Percentiles rank a stretch among this genome's conserved stretches.
phyloP scores from a whole-genome alignment of 1,140 invertebrate genomes.

The Plectrocnemia conspersa region DNA sequence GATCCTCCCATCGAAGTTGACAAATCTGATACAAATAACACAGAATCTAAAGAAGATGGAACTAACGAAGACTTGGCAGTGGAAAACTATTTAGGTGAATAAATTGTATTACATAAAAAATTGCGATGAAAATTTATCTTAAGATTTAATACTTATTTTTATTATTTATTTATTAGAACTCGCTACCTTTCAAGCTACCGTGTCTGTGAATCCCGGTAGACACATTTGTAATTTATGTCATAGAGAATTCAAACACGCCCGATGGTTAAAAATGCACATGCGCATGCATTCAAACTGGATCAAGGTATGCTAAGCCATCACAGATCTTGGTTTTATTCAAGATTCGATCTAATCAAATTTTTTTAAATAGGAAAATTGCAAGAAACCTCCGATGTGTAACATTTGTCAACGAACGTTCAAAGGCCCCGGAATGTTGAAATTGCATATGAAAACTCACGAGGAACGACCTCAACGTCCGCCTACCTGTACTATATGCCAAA shows the following conservation, averaged over 20 bases:
- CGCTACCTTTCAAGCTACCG: constrained; percentile 48
- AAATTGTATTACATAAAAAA: not conserved
- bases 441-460: constrained; percentile 60
- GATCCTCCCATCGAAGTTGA: too few relatives aligned
- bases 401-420: constrained; percentile 54
- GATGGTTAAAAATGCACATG: constrained; percentile 57
- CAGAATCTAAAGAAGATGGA: too few relatives aligned
- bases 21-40: too few relatives aligned
- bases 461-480: constrained; percentile 51
- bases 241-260: constrained; percentile 55
- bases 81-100: not conserved
- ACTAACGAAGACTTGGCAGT: too few relatives aligned
- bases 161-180: constrained; percentile 37
- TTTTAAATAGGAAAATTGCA: constrained; percentile 51
- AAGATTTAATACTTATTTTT: constrained; percentile 9
- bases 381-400: constrained; percentile 56
- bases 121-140: not conserved
- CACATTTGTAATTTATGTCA: constrained; percentile 57
- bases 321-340: not conserved
- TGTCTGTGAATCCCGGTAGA: constrained; percentile 45
- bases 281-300: constrained; percentile 57
- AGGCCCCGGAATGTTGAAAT: constrained; percentile 57
- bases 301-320: constrained; percentile 34
- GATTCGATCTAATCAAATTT: not conserved
- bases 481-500: constrained; percentile 54